These are phyloP conservation scores for Cordilura impudica DNA, from an alignment of 2,888 invertebrate genomes.

Conservation along the genomic window DNA sequence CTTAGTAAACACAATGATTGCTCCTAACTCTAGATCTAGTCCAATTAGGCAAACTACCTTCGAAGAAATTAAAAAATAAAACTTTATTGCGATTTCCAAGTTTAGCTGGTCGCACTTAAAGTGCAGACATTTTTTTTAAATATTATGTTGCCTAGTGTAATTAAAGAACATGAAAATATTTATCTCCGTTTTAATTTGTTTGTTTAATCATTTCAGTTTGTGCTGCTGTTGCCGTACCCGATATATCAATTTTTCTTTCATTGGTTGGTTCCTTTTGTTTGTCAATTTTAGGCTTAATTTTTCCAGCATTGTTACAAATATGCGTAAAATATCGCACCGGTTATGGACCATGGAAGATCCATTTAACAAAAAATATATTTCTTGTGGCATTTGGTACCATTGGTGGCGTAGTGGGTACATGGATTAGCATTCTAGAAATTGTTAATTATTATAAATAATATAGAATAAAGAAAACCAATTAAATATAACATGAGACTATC, in stretches of 20 bases:
- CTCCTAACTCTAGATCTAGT: too few relatives aligned
- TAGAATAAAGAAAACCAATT: conserved; percentile 1
- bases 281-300: conserved; percentile 93
- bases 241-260: conserved; percentile 93
- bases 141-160: too few relatives aligned
- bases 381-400: conserved; percentile 85
- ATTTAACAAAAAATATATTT: conserved; percentile 85
- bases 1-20: too few relatives aligned
- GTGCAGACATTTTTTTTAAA: too few relatives aligned
- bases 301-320: conserved; percentile 93
- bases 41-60: too few relatives aligned
- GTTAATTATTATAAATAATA: conserved; percentile 65
- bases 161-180: too few relatives aligned
- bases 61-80: too few relatives aligned
- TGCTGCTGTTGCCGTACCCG: conserved; percentile 90
- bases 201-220: conserved; percentile 81
- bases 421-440: conserved; percentile 74
- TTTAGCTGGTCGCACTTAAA: too few relatives aligned
- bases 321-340: conserved; percentile 84
- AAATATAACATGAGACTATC: not conserved
- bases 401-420: conserved; percentile 87
- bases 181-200: not conserved
- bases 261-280: conserved; percentile 95
- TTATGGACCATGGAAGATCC: conserved; percentile 84
- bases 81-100: too few relatives aligned